Conservation (phyloP, 2,113 vertebrate species). For the Isichthys henryi region DNA sequence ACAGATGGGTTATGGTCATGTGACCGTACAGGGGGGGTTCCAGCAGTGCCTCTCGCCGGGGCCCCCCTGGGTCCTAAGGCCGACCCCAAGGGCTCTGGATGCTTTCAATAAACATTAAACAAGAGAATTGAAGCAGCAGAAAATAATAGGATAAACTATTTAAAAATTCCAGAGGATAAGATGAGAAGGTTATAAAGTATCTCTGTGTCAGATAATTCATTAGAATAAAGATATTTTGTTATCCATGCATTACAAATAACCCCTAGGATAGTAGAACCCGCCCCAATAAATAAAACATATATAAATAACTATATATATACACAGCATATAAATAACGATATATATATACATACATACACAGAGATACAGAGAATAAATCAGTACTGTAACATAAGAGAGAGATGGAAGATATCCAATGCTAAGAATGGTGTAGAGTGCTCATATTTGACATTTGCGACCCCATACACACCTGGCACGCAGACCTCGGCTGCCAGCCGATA, state of each 20-base stretch:
- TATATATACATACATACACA: too few species aligned
- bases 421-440: not conserved
- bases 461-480: slow-evolving; percentile 70
- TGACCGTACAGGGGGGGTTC: too few species aligned
- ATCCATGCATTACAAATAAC: not conserved
- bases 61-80: not conserved
- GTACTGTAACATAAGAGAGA: not conserved
- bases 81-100: not conserved
- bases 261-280: not conserved
- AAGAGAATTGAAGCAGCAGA: not conserved
- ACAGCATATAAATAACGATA: not conserved
- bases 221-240: not conserved
- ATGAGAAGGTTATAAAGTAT: not conserved
- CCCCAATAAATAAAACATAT: not conserved
- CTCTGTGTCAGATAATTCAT: not conserved
- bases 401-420: not conserved
- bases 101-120: not conserved
- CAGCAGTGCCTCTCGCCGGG: not conserved
- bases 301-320: not conserved
- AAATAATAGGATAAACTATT: not conserved
- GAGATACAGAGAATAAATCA: not conserved
- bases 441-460: not conserved
- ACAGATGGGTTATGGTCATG: not conserved
- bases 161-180: not conserved
- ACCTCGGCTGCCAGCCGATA: slow-evolving; percentile 70